A percentile compares a stretch with the other conserved stretches of the same genome.
Evolutionary conservation across 2,888 invertebrate genomes (phyloP).

Genomic region (Desoria tigrina): DNA sequence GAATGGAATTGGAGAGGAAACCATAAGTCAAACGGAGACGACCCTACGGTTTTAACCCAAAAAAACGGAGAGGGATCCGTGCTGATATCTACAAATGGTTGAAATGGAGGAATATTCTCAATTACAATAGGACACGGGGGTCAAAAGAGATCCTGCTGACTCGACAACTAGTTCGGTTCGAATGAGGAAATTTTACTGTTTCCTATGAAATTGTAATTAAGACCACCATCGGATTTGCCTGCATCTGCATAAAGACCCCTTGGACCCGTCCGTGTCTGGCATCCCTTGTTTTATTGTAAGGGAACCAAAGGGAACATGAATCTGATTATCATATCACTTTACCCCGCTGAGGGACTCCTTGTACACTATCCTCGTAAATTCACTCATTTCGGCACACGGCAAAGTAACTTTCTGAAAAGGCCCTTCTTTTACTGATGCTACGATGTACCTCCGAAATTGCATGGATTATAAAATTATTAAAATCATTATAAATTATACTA

Average conservation of each 20-base stretch:
- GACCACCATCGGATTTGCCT: slow-evolving; percentile 44
- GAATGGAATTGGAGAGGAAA: too few species aligned
- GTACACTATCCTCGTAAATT: not conserved
- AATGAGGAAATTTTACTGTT: slow-evolving; percentile 38
- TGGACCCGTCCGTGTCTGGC: not conserved
- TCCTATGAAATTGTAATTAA: slow-evolving; percentile 48
- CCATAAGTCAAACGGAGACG: too few species aligned
- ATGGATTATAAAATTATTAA: too few species aligned
- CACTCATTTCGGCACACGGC: slow-evolving; percentile 3
- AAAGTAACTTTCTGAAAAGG: not conserved
- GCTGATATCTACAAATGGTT: too few species aligned
- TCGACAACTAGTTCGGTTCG: slow-evolving; percentile 42
- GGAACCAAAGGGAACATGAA: slow-evolving; percentile 4
- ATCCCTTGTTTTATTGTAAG: slow-evolving; percentile 12
- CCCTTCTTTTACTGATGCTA: too few species aligned
- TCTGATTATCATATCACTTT: slow-evolving; percentile 23
- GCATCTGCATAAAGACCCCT: slow-evolving; percentile 34
- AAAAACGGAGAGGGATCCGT: too few species aligned
- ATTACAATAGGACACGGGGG: slow-evolving; percentile 42
- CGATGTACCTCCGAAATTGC: too few species aligned
- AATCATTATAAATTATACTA: too few species aligned
- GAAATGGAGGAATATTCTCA: slow-evolving; percentile 23
- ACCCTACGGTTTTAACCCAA: too few species aligned
- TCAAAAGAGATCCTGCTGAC: slow-evolving; percentile 40
- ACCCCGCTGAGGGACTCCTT: slow-evolving; percentile 13